Evolutionary conservation across 2,113 vertebrate genomes (phyloP).

Genomic region (Psettodes erumei): DNA sequence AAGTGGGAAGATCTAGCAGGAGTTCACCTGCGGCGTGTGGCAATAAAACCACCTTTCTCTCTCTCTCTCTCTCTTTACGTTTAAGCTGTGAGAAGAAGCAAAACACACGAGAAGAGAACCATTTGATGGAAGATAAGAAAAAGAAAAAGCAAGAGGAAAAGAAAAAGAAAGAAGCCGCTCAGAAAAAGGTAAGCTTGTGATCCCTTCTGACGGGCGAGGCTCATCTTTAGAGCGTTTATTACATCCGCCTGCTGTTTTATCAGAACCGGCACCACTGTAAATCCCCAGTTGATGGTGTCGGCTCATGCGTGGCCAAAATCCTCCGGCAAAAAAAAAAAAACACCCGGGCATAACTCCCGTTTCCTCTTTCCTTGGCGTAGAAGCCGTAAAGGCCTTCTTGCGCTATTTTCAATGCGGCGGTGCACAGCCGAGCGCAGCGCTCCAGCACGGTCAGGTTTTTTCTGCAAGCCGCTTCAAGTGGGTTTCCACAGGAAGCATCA

Average conservation of each 20-base stretch:
- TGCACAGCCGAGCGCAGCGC: background rate
- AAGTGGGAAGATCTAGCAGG: background rate
- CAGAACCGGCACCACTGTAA: background rate
- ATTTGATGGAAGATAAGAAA: slow-evolving; percentile 99
- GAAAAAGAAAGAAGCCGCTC: slow-evolving; percentile 98
- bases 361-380: background rate
- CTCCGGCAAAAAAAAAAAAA: background rate
- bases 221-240: slow-evolving; percentile 8
- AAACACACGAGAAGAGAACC: slow-evolving; percentile 91
- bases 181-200: slow-evolving; percentile 89
- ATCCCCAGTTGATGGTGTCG: background rate
- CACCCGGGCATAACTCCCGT: background rate
- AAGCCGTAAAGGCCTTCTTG: background rate
- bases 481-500: slow-evolving; percentile 13
- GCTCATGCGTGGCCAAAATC: background rate
- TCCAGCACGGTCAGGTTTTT: slow-evolving; percentile 1
- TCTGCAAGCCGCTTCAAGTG: background rate
- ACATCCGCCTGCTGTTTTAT: background rate
- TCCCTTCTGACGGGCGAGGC: background rate
- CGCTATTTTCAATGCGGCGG: background rate
- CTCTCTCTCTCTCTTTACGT: slow-evolving; percentile 21
- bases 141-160: slow-evolving; percentile 99
- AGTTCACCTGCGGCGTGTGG: slow-evolving; percentile 4
- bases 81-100: slow-evolving; percentile 89
- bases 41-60: background rate